Conservation (phyloP, 2,888 invertebrate genomes). For the Chrysina gloriosa region DNA sequence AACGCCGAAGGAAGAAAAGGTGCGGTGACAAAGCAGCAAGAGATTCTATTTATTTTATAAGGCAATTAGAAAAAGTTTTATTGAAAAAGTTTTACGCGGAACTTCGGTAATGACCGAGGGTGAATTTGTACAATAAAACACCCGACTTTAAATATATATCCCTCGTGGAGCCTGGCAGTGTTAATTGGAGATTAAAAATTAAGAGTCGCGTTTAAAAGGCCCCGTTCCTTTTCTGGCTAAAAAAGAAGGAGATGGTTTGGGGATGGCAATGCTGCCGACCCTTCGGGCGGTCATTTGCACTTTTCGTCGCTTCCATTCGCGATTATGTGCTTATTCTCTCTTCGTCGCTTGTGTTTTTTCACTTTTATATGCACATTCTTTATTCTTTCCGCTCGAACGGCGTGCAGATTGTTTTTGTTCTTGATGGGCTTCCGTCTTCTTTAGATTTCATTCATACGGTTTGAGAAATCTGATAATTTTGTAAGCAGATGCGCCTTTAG, state of each 20-base stretch:
- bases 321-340: constrained; percentile 24
- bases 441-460: too few relatives aligned
- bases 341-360: not conserved
- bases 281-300: constrained; percentile 48
- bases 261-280: not conserved
- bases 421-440: not conserved
- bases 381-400: not conserved
- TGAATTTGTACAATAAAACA: constrained; percentile 46
- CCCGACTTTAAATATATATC: constrained; percentile 45
- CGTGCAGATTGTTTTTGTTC: constrained; percentile 20
- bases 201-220: constrained; percentile 47
- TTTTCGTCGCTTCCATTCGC: constrained; percentile 45
- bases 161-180: constrained; percentile 46
- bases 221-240: not conserved
- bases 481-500: too few relatives aligned
- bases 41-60: constrained; percentile 36
- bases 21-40: constrained; percentile 18
- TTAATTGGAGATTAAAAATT: constrained; percentile 51
- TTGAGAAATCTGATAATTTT: too few relatives aligned
- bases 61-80: constrained; percentile 36
- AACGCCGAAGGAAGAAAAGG: not conserved
- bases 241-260: not conserved
- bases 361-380: not conserved
- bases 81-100: constrained; percentile 37
- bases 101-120: constrained; percentile 20